phyloP scores from a whole-genome alignment of 2,113 vertebrate species.

The Pachypanchax playfairii region DNA sequence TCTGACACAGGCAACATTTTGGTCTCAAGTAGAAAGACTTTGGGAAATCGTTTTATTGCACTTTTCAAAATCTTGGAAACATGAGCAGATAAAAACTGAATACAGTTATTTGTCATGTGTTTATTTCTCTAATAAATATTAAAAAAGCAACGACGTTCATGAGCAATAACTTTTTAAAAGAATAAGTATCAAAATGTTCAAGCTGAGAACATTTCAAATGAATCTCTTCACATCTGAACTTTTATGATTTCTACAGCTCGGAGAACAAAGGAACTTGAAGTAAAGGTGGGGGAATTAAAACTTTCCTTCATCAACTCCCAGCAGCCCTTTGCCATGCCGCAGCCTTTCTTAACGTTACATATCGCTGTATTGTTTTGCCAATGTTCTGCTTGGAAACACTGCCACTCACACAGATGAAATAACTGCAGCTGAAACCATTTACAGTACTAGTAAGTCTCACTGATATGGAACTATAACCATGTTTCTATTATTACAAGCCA shows the following conservation, averaged over 20 bases:
- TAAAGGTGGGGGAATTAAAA: background rate
- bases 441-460: conserved; percentile 17
- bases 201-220: too few relatives aligned
- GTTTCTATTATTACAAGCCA: conserved; percentile 34
- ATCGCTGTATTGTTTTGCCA: conserved; percentile 34
- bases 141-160: too few relatives aligned
- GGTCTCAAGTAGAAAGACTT: too few relatives aligned
- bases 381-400: conserved; percentile 27
- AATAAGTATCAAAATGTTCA: too few relatives aligned
- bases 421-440: conserved; percentile 17
- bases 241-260: background rate
- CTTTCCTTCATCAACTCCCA: background rate
- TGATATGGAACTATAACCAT: conserved; percentile 26
- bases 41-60: too few relatives aligned
- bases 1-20: too few relatives aligned
- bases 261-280: background rate
- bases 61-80: too few relatives aligned
- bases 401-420: conserved; percentile 21
- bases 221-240: background rate
- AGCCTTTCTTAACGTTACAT: conserved; percentile 3
- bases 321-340: background rate
- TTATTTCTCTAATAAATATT: too few relatives aligned
- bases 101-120: too few relatives aligned
- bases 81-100: too few relatives aligned
- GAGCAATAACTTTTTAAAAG: too few relatives aligned